Evolutionary conservation across 2,113 vertebrate species (phyloP).

Genomic region (Struthio camelus): DNA sequence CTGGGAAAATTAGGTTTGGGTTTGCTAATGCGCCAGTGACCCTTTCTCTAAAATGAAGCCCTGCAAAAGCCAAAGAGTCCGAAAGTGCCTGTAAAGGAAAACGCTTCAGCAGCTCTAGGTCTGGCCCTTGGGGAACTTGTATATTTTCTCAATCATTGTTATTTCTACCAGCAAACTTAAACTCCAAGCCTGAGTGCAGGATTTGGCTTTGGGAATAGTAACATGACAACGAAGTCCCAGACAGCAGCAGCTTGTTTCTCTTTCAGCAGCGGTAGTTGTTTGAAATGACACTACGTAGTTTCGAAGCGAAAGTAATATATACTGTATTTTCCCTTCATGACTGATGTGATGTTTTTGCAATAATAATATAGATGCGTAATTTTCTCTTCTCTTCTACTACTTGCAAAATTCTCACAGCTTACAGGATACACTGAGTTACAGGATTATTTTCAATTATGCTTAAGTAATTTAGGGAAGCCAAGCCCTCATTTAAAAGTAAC

Average conservation of each 20-base stretch:
- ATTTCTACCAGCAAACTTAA: not conserved
- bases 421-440: not conserved
- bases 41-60: not conserved
- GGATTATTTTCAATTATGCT: not conserved
- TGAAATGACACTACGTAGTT: not conserved
- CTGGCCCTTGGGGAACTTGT: not conserved
- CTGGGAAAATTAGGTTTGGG: not conserved
- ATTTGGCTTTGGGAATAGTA: not conserved
- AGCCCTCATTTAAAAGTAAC: not conserved
- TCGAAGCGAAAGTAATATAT: not conserved
- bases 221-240: not conserved
- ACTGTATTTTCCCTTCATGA: not conserved
- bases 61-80: not conserved
- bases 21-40: not conserved
- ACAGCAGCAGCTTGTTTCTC: not conserved
- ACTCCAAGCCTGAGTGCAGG: not conserved
- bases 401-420: not conserved
- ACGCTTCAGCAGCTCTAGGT: not conserved
- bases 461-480: not conserved
- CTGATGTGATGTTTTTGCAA: not conserved
- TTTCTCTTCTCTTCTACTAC: not conserved
- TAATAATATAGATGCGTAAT: not conserved
- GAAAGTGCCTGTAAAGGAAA: rapidly evolving
- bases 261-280: not conserved
- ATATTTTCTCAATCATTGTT: not conserved